Conservation (phyloP, 2,797 vertebrate species). For the Crypturellus tataupa region DNA sequence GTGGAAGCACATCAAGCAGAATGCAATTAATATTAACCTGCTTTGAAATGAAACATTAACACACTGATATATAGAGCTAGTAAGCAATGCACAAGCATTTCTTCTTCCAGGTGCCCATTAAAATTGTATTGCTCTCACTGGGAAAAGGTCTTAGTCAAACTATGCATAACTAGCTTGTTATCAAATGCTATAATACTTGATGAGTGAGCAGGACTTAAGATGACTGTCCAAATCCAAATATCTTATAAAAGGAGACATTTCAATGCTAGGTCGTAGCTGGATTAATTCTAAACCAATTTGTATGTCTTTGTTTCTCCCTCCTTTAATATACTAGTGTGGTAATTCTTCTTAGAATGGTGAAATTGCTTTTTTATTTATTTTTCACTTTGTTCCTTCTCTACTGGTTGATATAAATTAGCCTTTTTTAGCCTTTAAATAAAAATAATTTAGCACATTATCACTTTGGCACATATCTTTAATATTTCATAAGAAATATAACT, state of each 20-base stretch:
- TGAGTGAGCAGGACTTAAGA: not conserved
- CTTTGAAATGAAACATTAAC: not conserved
- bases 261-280: not conserved
- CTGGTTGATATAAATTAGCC: not conserved
- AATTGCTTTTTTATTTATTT: not conserved
- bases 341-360: not conserved
- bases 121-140: not conserved
- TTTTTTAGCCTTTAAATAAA: not conserved
- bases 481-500: conserved; percentile 14
- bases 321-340: not conserved
- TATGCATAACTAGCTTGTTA: not conserved
- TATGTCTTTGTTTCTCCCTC: not conserved
- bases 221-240: not conserved
- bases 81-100: not conserved
- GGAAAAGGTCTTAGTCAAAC: not conserved
- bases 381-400: not conserved
- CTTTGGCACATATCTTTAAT: not conserved
- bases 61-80: not conserved
- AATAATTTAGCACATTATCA: not conserved
- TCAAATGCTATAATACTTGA: not conserved
- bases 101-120: not conserved
- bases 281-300: not conserved
- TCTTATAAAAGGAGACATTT: not conserved
- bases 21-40: not conserved
- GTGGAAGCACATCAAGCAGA: too few relatives aligned